These are phyloP conservation scores for Saccopteryx bilineata DNA, from an alignment of 2,113 vertebrate species.

Conservation along the genomic window DNA sequence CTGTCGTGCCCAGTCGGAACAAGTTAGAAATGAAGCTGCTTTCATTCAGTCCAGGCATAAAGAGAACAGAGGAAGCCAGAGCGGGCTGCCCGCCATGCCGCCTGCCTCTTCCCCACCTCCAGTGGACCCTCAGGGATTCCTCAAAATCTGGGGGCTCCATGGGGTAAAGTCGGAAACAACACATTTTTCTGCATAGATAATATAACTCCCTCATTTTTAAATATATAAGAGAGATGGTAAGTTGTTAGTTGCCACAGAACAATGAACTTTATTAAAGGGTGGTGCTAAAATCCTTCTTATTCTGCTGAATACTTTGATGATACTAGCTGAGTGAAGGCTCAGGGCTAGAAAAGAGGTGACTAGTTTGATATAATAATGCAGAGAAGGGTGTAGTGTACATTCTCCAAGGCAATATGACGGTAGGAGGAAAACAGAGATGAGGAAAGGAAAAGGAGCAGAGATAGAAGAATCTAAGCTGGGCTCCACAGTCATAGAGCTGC, in stretches of 20 bases:
- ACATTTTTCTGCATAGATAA: not conserved
- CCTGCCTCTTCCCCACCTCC: not conserved
- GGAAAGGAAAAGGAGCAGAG: not conserved
- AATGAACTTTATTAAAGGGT: not conserved
- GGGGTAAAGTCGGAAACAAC: not conserved
- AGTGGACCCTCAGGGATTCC: not conserved
- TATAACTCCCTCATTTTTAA: conserved; percentile 14
- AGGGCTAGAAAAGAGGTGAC: not conserved
- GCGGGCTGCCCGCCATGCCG: too few species aligned
- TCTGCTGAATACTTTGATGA: not conserved
- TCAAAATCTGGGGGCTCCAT: not conserved
- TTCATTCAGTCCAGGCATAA: not conserved
- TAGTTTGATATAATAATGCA: not conserved
- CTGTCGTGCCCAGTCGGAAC: not conserved
- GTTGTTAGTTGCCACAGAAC: not conserved
- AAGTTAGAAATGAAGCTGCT: not conserved
- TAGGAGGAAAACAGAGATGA: not conserved
- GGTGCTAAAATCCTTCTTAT: not conserved
- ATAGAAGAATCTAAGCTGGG: too few species aligned
- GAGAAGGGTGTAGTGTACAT: not conserved
- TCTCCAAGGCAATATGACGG: not conserved
- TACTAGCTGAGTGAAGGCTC: not conserved
- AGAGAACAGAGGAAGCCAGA: not conserved
- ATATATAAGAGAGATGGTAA: not conserved
- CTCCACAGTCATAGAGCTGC: too few species aligned